Base-by-base conservation (phyloP, 2,797 vertebrate species). In the Smutsia temminckii region DNA sequence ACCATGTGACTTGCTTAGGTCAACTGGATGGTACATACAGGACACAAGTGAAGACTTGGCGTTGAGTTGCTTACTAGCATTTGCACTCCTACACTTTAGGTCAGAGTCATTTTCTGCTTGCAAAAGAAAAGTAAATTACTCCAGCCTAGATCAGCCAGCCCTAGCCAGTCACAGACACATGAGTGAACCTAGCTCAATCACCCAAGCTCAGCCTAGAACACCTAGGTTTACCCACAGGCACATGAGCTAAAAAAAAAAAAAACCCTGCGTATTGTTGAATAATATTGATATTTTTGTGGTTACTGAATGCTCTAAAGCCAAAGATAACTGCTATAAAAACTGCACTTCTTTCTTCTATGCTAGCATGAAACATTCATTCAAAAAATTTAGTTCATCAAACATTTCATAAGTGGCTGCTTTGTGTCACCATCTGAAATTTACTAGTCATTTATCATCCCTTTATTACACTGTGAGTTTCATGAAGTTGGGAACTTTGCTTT, bases 331-430 rank as follows among this genome's bases (percentile, higher is more conserved):
- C 21, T 93, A 0, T 7, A 69, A 91, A 61, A 83, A n/a, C 2
- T 84, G 7, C 68, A 75, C 6, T 64, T 84, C n/a, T 23, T 92
- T 94, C 20, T 61, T 89, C 72, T 51, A 5, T 90, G n/a, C 42
- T 63, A 81, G 20, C 6, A 77, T 5, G 42, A 93, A 97, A 92
- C 34, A 92, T 66, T 84, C 71, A 77, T 42, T 57, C 29, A 84
- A 89, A 90, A 85, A 79, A 69, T 59, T 6, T 64, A 94, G 8
- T 42, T 85, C 21, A n/a, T 63, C 46, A 66, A 86, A 80, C 7
- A 46, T 42, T 57, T 66, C 79, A 13, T 80, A 63, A 83, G 51
- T 59, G 2, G 80, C 72, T 93, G 18, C 29, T 66, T 55, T 49
- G 20, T 29, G 49, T 57, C 29, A 77, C n/a, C 57, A 42, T 18